Evolutionary conservation across 2,113 vertebrate species (phyloP).

Genomic region (Ceyx margarethae): DNA sequence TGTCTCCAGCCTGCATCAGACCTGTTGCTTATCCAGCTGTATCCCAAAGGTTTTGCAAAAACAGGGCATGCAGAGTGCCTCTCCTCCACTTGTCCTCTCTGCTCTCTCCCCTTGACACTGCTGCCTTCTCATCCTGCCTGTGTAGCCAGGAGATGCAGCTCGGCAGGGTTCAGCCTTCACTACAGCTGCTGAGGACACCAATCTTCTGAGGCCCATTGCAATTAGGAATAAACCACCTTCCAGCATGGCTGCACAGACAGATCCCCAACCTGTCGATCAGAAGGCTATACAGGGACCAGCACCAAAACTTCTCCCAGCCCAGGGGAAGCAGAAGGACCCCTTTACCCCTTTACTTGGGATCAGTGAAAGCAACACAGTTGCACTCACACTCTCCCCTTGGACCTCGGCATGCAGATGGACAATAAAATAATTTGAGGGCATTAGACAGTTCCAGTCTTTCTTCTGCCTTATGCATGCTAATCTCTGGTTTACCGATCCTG

Average conservation of each 20-base stretch:
- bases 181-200: background rate
- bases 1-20: background rate
- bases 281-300: background rate
- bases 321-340: background rate
- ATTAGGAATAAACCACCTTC: background rate
- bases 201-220: background rate
- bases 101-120: background rate
- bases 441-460: background rate
- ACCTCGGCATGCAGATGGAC: background rate
- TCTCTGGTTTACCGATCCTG: background rate
- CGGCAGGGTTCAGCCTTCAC: background rate
- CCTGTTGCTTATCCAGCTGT: background rate
- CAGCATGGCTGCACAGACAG: background rate
- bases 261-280: background rate
- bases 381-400: background rate
- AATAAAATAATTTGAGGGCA: background rate
- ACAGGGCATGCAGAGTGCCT: background rate
- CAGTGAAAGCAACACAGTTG: background rate
- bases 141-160: rapidly evolving
- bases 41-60: background rate
- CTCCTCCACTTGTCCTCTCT: background rate
- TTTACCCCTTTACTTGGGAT: background rate
- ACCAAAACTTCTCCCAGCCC: background rate
- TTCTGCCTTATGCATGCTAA: background rate
- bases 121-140: background rate